Percentiles rank a stretch among this genome's conserved stretches.
These are phyloP conservation scores for Eristalis arbustorum DNA, from an alignment of 2,888 invertebrate genomes.

Conservation along the genomic window DNA sequence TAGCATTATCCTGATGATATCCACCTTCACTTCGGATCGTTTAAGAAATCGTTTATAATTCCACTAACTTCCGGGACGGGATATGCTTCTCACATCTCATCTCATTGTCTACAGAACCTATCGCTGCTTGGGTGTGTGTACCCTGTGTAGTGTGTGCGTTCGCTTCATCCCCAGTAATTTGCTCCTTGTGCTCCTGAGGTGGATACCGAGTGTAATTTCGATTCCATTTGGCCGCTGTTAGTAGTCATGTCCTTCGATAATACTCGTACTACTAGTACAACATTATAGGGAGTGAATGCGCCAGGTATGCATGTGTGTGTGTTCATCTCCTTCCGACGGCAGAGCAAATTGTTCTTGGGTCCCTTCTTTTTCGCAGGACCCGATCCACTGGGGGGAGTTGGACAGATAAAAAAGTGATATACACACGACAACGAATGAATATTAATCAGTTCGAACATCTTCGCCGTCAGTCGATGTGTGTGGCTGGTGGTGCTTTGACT, in stretches of 20 bases:
- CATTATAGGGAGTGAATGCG: constrained; percentile 54
- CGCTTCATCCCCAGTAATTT: constrained; percentile 64
- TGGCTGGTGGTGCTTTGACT: constrained; percentile 42
- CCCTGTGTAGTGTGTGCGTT: background rate
- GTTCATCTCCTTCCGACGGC: constrained; percentile 55
- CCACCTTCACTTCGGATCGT: constrained; percentile 72
- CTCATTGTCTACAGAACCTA: constrained; percentile 13
- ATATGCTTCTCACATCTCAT: constrained; percentile 39
- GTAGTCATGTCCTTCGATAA: constrained; percentile 52
- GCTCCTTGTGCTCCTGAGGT: constrained; percentile 35
- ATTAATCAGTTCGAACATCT: constrained; percentile 75
- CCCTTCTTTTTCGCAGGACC: constrained; percentile 30
- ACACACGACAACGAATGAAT: constrained; percentile 79
- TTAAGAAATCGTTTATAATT: constrained; percentile 77
- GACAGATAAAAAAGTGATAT: constrained; percentile 79
- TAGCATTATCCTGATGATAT: constrained; percentile 69
- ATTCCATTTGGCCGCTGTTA: constrained; percentile 57
- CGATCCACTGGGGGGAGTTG: constrained; percentile 58
- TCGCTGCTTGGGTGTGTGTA: background rate
- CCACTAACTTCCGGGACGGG: constrained; percentile 72
- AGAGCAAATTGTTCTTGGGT: constrained; percentile 53
- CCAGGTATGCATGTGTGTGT: constrained; percentile 42
- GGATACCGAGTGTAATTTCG: constrained; percentile 60
- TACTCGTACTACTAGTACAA: constrained; percentile 32
- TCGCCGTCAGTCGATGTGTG: background rate